Evolutionary conservation across 2,797 vertebrate species (phyloP), one percentile per base, ranked within the genome.

Genomic region (Poeciliopsis gracilis): DNA sequence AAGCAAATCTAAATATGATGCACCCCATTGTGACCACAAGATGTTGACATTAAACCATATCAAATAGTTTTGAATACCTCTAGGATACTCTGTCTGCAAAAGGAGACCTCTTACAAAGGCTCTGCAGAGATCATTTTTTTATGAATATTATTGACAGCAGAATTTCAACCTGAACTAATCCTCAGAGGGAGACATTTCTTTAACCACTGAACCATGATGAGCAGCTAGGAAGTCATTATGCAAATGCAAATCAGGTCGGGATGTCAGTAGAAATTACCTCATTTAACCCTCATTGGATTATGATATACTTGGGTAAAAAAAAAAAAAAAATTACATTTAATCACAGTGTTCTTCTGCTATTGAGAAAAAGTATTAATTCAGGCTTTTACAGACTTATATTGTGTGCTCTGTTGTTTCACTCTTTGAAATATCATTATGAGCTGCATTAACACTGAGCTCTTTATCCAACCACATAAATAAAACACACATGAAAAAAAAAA

Each of bases 381-480:
- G 45, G 36, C 33, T 66, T 78, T 69, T 61, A 71, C 67, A 36
- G 47, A 74, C 36, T 15, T 66, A 36, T 66, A 49, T 41, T 53
- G n/a, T 66, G 38, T 10, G 16, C 36, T 2, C 7, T 55, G 36
- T 30, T 51, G 59, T 66, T 75, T 80, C 30, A 63, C 70, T 53
- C 73, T 43, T 45, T 75, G 55, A 71, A 49, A 49, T 28, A 33
- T 28, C 18, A 33, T 49, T 69, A 74, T 63, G 47, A 59, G 16
- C 55, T 66, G 46, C 59, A 15, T 51, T 79, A 18, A 49, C 38
- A 20, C 16, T 5, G 33, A 59, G 45, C 49, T 67, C 57, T 72
- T 75, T 59, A 70, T 55, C n/a, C 15, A 28, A 28, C 59, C 76
- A 70, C 53, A 77, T 70, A 70, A 53, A 77, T 55, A 57, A 72